Conservation (phyloP, 2,888 invertebrate genomes). For the Mimachlamys varia region DNA sequence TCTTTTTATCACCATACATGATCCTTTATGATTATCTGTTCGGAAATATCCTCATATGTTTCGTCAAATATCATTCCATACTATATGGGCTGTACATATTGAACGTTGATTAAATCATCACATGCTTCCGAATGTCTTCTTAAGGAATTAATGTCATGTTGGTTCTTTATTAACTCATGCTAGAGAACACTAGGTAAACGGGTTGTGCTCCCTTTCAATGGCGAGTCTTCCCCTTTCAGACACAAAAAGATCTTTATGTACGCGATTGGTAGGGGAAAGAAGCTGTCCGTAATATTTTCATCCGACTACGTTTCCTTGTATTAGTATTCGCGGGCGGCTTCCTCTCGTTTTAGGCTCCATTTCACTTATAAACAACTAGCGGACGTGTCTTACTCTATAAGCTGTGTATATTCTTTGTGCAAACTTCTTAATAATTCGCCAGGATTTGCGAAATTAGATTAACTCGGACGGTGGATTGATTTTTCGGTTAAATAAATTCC, state of each 20-base stretch:
- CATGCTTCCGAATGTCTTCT: background rate
- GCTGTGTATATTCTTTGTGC: constrained; percentile 31
- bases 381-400: constrained; percentile 3
- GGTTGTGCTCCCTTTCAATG: background rate
- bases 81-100: too few relatives aligned
- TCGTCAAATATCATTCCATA: background rate
- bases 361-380: background rate
- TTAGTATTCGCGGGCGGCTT: background rate
- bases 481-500: constrained; percentile 34
- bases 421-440: constrained; percentile 36
- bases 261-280: background rate
- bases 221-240: constrained; percentile 10
- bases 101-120: too few relatives aligned
- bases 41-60: background rate
- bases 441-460: constrained; percentile 25
- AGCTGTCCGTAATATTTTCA: background rate
- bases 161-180: background rate
- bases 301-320: background rate
- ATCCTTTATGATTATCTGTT: background rate
- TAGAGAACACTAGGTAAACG: background rate
- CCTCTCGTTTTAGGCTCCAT: constrained; percentile 22
- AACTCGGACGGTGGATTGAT: constrained; percentile 23
- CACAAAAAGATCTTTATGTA: background rate
- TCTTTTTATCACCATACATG: too few relatives aligned
- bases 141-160: background rate